These are phyloP conservation scores for Aelia acuminata DNA, from an alignment of 2,888 invertebrate genomes.

Conservation along the genomic window DNA sequence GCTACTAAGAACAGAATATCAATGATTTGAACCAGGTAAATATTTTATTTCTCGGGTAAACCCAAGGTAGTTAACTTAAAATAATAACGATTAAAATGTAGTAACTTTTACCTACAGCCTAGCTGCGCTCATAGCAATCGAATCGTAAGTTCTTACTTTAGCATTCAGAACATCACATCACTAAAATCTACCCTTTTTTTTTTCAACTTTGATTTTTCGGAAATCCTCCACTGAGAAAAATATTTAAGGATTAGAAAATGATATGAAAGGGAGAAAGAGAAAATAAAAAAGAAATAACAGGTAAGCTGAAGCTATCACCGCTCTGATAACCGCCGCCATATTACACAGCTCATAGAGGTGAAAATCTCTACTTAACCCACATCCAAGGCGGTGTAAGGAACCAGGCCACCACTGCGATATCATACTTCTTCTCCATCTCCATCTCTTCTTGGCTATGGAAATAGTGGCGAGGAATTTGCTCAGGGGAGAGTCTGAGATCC, in stretches of 20 bases:
- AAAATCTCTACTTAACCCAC: constrained; percentile 48
- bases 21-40: too few relatives aligned
- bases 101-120: too few relatives aligned
- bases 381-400: neutral
- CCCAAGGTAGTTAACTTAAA: too few relatives aligned
- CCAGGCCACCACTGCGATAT: constrained; percentile 18
- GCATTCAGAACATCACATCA: too few relatives aligned
- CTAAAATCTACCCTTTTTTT: neutral
- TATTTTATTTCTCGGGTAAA: too few relatives aligned
- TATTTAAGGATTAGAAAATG: constrained; percentile 20
- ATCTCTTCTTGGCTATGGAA: neutral
- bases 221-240: neutral
- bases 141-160: too few relatives aligned
- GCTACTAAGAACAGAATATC: too few relatives aligned
- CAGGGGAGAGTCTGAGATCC: neutral
- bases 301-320: constrained; percentile 14
- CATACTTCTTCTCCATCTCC: neutral
- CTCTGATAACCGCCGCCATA: constrained; percentile 45
- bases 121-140: too few relatives aligned
- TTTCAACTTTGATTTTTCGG: neutral
- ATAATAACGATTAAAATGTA: too few relatives aligned
- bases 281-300: constrained; percentile 47
- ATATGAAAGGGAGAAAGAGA: constrained; percentile 1
- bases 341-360: constrained; percentile 47
- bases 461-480: neutral